Evolutionary conservation across 2,888 invertebrate species (phyloP).

Genomic region (Hypselothyrea guttata): DNA sequence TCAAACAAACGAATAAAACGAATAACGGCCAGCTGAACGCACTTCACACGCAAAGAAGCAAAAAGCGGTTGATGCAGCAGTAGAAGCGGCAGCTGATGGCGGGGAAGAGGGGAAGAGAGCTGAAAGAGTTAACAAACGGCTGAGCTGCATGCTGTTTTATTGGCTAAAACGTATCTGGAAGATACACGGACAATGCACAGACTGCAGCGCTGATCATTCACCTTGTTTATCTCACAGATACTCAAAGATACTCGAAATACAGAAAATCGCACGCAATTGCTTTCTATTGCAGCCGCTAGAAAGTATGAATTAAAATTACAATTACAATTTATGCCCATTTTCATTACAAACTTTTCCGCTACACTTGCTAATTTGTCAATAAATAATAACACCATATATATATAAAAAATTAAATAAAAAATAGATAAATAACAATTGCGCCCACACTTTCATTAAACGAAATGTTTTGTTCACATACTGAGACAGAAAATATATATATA

Average conservation of each 20-base stretch:
- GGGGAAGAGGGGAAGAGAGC: no score
- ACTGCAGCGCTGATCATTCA: conserved; percentile 7
- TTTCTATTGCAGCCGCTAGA: conserved; percentile 17
- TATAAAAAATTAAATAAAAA: no score
- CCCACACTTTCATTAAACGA: conserved; percentile 22
- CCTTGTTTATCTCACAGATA: conserved; percentile 16
- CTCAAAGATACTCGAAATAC: conserved; percentile 14
- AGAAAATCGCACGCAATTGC: conserved; percentile 42
- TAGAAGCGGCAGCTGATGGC: conserved; percentile 7
- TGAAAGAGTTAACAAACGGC: conserved; percentile 1
- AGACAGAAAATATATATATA: not conserved
- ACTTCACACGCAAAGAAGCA: conserved; percentile 56
- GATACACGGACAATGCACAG: conserved; percentile 12
- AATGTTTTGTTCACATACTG: conserved; percentile 3
- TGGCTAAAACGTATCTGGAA: conserved; percentile 41
- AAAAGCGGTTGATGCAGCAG: not conserved
- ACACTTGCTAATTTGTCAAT: conserved; percentile 16
- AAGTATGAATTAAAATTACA: conserved; percentile 22
- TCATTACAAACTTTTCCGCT: conserved; percentile 3
- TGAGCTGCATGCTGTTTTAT: conserved; percentile 11
- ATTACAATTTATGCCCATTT: conserved; percentile 18
- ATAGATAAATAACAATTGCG: conserved; percentile 9
- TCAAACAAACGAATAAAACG: conserved; percentile 27
- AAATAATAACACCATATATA: conserved; percentile 8
- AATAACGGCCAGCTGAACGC: conserved; percentile 57